A percentile compares a stretch with the other conserved stretches of the same genome.
These are phyloP conservation scores for Solea senegalensis DNA, from an alignment of 2,113 vertebrate species.

Conservation along the genomic window DNA sequence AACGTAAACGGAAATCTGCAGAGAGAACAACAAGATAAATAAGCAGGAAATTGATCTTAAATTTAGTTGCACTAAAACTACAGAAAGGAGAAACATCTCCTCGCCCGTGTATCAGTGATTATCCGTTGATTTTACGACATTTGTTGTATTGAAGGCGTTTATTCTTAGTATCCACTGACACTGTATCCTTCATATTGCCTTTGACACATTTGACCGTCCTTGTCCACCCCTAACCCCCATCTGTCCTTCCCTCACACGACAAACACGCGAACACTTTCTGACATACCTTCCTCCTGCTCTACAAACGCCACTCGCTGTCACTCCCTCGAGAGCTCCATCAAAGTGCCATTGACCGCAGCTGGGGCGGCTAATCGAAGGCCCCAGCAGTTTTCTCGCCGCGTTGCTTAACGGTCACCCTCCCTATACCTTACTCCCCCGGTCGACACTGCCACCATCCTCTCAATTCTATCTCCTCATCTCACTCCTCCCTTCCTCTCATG, in stretches of 20 bases:
- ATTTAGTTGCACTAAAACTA: too few species aligned
- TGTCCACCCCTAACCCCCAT: neutral
- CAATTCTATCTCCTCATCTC: conserved; percentile 36
- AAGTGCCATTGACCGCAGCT: conserved; percentile 59
- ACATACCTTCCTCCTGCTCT: conserved; percentile 37
- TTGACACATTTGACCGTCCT: conserved; percentile 42
- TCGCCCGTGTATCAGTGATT: too few species aligned
- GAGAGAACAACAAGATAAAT: too few species aligned
- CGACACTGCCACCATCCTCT: neutral
- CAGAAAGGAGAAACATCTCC: too few species aligned
- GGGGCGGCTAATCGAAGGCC: conserved; percentile 64
- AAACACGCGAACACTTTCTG: conserved; percentile 17
- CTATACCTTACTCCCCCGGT: conserved; percentile 18
- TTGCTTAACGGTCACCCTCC: conserved; percentile 70
- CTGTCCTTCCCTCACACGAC: conserved; percentile 1
- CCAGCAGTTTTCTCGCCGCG: conserved; percentile 52
- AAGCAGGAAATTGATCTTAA: too few species aligned
- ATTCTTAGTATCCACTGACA: too few species aligned
- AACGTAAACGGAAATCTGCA: too few species aligned
- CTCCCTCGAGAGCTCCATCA: conserved; percentile 40
- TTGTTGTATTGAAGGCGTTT: too few species aligned
- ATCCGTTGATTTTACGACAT: too few species aligned
- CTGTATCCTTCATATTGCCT: neutral
- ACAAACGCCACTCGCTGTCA: conserved; percentile 50
- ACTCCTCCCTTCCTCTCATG: conserved; percentile 25